phyloP scores from a whole-genome alignment of 2,113 vertebrate genomes.

The Diadophis punctatus region DNA sequence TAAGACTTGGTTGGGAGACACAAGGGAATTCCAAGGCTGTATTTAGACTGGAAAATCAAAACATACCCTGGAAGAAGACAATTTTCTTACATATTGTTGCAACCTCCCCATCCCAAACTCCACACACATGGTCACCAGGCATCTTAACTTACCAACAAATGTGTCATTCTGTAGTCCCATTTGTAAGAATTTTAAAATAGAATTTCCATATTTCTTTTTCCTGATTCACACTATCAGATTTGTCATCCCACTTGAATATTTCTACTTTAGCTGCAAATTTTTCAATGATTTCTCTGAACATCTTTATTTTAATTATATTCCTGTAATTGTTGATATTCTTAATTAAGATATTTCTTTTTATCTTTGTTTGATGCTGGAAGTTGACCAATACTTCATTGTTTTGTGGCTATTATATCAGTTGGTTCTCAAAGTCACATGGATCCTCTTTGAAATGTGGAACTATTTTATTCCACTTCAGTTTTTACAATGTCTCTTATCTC shows the following conservation, averaged over 20 bases:
- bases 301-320: not conserved
- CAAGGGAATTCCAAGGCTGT: not conserved
- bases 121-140: not conserved
- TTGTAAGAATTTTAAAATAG: not conserved
- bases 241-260: not conserved
- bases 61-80: not conserved
- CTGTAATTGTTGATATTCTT: not conserved
- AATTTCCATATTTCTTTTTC: not conserved
- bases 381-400: not conserved
- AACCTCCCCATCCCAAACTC: not conserved
- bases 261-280: not conserved
- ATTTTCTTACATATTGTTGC: not conserved
- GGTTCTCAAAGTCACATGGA: not conserved
- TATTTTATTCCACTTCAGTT: not conserved
- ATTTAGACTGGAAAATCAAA: not conserved
- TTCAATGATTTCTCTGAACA: not conserved
- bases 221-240: not conserved
- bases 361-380: not conserved
- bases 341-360: not conserved
- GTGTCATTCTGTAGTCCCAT: not conserved
- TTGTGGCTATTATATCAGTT: not conserved
- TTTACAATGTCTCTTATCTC: not conserved
- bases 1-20: not conserved
- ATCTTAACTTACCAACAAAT: not conserved
- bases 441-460: not conserved